Conservation (phyloP, 2,797 vertebrate genomes). For the Sparidentex hasta region DNA sequence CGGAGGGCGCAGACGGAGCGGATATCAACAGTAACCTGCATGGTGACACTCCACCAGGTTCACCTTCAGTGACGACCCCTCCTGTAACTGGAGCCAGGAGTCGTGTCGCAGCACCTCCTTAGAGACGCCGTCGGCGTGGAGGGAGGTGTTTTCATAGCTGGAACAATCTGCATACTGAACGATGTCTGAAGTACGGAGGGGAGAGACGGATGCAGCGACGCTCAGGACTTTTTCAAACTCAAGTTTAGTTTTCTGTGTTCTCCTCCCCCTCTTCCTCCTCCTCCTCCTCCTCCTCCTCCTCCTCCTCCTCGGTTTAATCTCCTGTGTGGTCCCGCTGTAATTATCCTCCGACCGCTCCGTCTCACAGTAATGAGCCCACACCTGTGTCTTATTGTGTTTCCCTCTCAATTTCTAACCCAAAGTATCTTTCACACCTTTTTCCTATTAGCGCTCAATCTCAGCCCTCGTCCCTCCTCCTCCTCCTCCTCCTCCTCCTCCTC, state of each 20-base stretch:
- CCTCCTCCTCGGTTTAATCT: slow-evolving; percentile 33
- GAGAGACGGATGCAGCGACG: slow-evolving; percentile 37
- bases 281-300: slow-evolving; percentile 32
- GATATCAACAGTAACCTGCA: no score
- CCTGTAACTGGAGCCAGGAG: slow-evolving; percentile 63
- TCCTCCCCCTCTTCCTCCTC: slow-evolving; percentile 10
- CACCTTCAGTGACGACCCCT: slow-evolving; percentile 52
- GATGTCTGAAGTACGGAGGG: slow-evolving; percentile 63
- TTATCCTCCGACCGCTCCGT: slow-evolving; percentile 55
- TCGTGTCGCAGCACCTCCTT: slow-evolving; percentile 67
- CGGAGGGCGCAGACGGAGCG: no score
- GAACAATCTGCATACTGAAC: slow-evolving; percentile 77
- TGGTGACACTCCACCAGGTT: slow-evolving; percentile 22
- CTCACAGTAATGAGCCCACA: slow-evolving; percentile 78
- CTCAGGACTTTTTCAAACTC: not conserved
- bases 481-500: no score
- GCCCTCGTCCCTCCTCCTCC: slow-evolving; percentile 47
- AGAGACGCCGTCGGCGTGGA: slow-evolving; percentile 60
- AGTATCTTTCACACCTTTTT: slow-evolving; percentile 78
- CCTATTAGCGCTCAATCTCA: slow-evolving; percentile 69
- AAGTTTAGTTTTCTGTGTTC: slow-evolving; percentile 33
- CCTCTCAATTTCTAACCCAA: slow-evolving; percentile 67
- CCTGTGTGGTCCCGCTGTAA: slow-evolving; percentile 75
- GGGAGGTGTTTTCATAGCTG: slow-evolving; percentile 76
- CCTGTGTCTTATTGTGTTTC: slow-evolving; percentile 74